These are phyloP conservation scores for Pammene fasciana DNA, from an alignment of 2,888 invertebrate species.

Conservation along the genomic window DNA sequence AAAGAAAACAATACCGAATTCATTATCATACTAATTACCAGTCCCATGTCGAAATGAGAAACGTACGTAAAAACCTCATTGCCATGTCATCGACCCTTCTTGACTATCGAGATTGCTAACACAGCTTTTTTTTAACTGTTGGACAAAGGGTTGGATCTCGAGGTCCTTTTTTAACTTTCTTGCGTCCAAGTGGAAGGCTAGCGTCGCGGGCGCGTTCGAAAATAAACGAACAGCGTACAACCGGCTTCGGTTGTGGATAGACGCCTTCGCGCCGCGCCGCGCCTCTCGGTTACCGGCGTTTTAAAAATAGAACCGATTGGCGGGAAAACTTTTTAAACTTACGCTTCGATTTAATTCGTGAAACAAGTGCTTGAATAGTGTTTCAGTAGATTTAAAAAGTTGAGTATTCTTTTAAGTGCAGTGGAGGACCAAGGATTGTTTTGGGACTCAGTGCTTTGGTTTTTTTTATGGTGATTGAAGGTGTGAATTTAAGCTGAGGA, in stretches of 20 bases:
- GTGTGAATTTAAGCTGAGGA: conserved; percentile 52
- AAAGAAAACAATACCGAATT: conserved; percentile 9
- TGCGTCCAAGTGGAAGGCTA: conserved; percentile 42
- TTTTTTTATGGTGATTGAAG: conserved; percentile 20
- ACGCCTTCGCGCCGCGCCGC: conserved; percentile 53
- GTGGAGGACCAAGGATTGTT: conserved; percentile 23
- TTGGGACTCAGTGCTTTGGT: conserved; percentile 23
- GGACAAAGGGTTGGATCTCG: conserved; percentile 33
- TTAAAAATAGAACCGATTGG: conserved; percentile 58
- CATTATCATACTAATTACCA: conserved; percentile 22
- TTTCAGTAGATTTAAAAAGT: neutral
- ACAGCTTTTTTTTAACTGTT: conserved; percentile 1
- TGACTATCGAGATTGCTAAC: neutral
- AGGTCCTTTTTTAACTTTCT: conserved; percentile 17
- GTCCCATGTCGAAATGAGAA: conserved; percentile 6
- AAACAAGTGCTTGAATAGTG: conserved; percentile 16
- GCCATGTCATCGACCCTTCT: conserved; percentile 15
- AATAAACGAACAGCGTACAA: conserved; percentile 73
- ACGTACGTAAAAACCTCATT: conserved; percentile 9
- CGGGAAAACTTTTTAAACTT: conserved; percentile 63
- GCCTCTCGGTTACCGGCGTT: conserved; percentile 44
- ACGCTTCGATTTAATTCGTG: neutral
- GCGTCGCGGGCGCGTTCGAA: conserved; percentile 62
- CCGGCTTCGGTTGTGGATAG: conserved; percentile 74
- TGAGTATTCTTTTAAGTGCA: neutral